phyloP scores from a whole-genome alignment of 2,888 invertebrate species.

The Neria commutata region DNA sequence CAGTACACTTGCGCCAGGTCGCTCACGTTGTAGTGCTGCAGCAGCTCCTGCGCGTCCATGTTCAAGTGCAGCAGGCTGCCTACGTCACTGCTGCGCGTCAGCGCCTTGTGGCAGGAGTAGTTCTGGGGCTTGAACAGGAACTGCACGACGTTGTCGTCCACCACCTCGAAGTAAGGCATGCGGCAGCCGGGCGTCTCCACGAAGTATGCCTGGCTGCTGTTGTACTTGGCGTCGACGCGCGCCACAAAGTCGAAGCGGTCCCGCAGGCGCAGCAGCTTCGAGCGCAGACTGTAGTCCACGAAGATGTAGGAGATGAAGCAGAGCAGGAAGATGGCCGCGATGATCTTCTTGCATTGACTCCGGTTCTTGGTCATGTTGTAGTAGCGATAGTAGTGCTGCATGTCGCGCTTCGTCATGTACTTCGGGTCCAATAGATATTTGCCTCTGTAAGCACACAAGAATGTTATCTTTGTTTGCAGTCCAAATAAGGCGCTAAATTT shows the following conservation, averaged over 20 bases:
- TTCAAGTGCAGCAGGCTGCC: slow-evolving; percentile 45
- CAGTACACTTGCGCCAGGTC: slow-evolving; percentile 46
- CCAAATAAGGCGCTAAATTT: too few relatives aligned
- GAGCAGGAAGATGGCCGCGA: slow-evolving; percentile 51
- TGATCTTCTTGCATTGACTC: slow-evolving; percentile 53
- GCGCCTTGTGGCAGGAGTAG: slow-evolving; percentile 46
- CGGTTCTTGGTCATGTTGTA: slow-evolving; percentile 51
- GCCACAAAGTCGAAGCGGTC: slow-evolving; percentile 57
- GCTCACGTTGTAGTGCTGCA: slow-evolving; percentile 44
- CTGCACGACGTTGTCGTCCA: slow-evolving; percentile 53
- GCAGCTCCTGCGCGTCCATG: slow-evolving; percentile 45
- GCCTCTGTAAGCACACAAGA: slow-evolving; percentile 38
- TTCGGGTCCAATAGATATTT: slow-evolving; percentile 57
- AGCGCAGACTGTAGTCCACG: slow-evolving; percentile 56
- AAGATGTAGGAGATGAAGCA: slow-evolving; percentile 58
- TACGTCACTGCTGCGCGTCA: slow-evolving; percentile 45
- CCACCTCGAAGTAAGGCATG: slow-evolving; percentile 58
- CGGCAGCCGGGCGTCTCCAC: slow-evolving; percentile 60
- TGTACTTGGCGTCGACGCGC: slow-evolving; percentile 52
- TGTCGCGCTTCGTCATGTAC: slow-evolving; percentile 57
- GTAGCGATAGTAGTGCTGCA: slow-evolving; percentile 55
- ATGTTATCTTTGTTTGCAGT: neutral
- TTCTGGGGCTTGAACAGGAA: slow-evolving; percentile 49
- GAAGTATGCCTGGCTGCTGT: slow-evolving; percentile 55
- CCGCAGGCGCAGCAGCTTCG: slow-evolving; percentile 50